Conservation (phyloP, 30 jellyfish, hydroid and myxozoan genomes). For the Turritopsis rubra region DNA sequence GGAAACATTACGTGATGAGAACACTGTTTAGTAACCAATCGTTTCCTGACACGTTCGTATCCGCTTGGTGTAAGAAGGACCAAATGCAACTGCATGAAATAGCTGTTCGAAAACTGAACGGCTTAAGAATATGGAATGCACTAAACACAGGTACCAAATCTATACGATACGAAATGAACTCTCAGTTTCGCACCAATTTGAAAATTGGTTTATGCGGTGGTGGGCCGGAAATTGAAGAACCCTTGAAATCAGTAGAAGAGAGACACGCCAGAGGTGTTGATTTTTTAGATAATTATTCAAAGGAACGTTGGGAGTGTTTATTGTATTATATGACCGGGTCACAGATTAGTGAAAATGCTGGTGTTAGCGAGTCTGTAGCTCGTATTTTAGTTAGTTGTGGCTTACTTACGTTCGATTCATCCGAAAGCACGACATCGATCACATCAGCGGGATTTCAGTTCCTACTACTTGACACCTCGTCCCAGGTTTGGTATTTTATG, state of each 20-base stretch:
- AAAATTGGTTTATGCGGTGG: conserved; percentile 94
- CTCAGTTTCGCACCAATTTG: conserved; percentile 46
- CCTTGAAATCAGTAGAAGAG: conserved; percentile 90
- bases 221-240: conserved; percentile 66
- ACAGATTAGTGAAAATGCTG: conserved; percentile 45
- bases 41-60: conserved; percentile 82
- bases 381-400: conserved; percentile 72
- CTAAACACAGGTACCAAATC: conserved; percentile 17
- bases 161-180: conserved; percentile 65
- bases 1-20: conserved; percentile 86
- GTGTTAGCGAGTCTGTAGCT: conserved; percentile 86
- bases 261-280: conserved; percentile 90
- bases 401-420: conserved; percentile 53
- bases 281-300: conserved; percentile 80
- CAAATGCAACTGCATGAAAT: conserved; percentile 46
- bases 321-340: conserved; percentile 96
- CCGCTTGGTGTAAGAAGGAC: conserved; percentile 89
- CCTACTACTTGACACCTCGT: conserved; percentile 70
- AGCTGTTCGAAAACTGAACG: conserved; percentile 62
- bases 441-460: conserved; percentile 99
- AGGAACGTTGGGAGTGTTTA: conserved; percentile 97
- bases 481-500: conserved; percentile 98
- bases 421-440: conserved; percentile 85
- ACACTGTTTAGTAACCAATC: conserved; percentile 80
- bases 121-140: conserved; percentile 67